Base-by-base conservation (phyloP, 2,888 invertebrate genomes). In the Polyommatus icarus region DNA sequence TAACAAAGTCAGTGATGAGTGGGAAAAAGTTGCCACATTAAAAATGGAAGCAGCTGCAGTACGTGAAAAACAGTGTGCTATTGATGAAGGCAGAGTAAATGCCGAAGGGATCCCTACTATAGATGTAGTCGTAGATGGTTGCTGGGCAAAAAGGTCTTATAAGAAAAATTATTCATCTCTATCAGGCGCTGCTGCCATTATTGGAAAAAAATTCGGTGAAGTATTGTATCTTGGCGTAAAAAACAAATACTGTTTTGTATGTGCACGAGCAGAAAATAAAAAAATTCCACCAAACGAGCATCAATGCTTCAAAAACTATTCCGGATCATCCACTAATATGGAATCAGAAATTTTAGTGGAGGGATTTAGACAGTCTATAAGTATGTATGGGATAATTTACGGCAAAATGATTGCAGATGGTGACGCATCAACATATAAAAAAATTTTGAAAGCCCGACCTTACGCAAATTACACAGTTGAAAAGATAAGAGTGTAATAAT, bases 371-470 rank as follows among this genome's bases (percentile, higher is more conserved):
- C 18, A 7, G 15, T 75, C 46, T 15, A 75, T 24, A 24, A 15
- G 32, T 18, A 72, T 72, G 40, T 8, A 72, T 73, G 40, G 40
- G n/a, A n/a, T 72, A 72, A 72, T 72, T 72, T 72, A 72, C 32
- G 72, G 32, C 18, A 12, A 40, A 29, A 12, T 75, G 18, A 50
- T 75, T 46, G 36, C 75, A 15, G 75, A 75, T 46, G 75, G 75
- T n/a, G 50, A 75, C 46, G 36, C 24, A 46, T 20, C 40, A 20
- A 75, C 50, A 24, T 73, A 50, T 50, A 40, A n/a, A n/a, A 75
- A 75, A 75, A 20, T 75, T 20, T 20, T 75, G 24, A 75, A 75
- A n/a, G 46, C 40, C 5, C 18, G 75, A 46, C 75, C 50, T n/a
- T 50, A 29, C 50, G 40, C 50, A 40, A 20, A 75, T 18, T 40